Evolutionary conservation across 2,797 vertebrate genomes (phyloP).

Genomic region (Discoglossus pictus): DNA sequence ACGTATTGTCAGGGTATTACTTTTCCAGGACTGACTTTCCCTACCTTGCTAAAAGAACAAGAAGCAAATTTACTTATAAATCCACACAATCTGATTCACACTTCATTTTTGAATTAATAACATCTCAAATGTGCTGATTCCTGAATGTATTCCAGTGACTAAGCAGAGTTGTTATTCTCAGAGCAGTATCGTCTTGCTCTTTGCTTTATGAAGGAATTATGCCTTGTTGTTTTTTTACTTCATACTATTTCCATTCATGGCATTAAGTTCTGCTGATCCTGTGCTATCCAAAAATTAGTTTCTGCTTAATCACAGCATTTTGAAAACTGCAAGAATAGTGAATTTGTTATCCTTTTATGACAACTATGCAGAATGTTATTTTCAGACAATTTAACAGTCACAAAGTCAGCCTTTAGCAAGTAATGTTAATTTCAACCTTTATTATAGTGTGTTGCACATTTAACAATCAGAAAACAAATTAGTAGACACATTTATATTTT

Average conservation of each 20-base stretch:
- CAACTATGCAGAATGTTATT: constrained; percentile 45
- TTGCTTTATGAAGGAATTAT: constrained; percentile 29
- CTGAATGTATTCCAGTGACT: constrained; percentile 35
- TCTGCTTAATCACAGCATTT: constrained; percentile 48
- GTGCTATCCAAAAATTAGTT: constrained; percentile 40
- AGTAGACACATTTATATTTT: too few species aligned
- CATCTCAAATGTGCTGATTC: constrained; percentile 44
- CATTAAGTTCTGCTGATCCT: constrained; percentile 40
- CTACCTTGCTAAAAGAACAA: not conserved
- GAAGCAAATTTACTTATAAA: not conserved
- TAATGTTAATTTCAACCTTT: not conserved
- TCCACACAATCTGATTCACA: not conserved
- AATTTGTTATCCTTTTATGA: constrained; percentile 29
- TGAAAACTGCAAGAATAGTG: constrained; percentile 38
- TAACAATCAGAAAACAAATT: too few species aligned
- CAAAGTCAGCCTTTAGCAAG: constrained; percentile 33
- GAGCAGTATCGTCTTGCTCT: constrained; percentile 9
- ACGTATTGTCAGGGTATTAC: too few species aligned
- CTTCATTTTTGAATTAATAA: constrained; percentile 43
- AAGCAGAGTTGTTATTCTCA: constrained; percentile 20
- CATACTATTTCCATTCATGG: constrained; percentile 36
- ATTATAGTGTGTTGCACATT: not conserved
- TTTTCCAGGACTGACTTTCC: too few species aligned
- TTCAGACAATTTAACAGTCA: constrained; percentile 40
- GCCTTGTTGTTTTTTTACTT: constrained; percentile 31